Evolutionary conservation across 2,113 vertebrate genomes (phyloP), one percentile per base, ranked within the genome.

Genomic region (Junco hyemalis): DNA sequence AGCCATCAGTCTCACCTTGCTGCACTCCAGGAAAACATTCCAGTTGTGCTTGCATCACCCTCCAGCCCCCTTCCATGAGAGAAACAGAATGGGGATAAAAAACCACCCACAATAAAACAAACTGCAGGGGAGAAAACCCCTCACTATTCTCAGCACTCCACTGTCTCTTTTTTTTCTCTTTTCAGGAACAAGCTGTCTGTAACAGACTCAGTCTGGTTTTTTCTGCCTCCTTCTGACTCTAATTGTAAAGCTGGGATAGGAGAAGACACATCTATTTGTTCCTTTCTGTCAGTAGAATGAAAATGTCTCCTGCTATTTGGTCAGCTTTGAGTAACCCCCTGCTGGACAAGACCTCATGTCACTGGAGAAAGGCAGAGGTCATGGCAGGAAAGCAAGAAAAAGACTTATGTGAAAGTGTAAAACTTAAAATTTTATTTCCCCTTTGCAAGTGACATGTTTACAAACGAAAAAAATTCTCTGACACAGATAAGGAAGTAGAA

Each of bases 261-360:
- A 33, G 24, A 81, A 84, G 35, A 69, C 42, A 54, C 16, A 68
- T 81, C 17, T 76, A 38, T 81, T 74, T 71, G 26, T 24, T 81
- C 60, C 18, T 51, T 65, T 74, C 56, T 65, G 19, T 61, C 79
- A 42, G 66, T 14, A 59, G 84, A 93, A 94, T 64, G 68, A 87
- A 84, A 84, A 81, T 5, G 57, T 35, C 91, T 95, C 73, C 88
- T 79, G 48, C 42, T 64, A 56, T 71, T 78, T 89, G 12, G 29
- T 68, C 77, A 81, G 35, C 19, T 82, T 79, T 45, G 60, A 89
- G 48, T 23, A 81, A 17, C 59, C 20, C 5, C 73, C 53, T 4
- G 1, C 70, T 72, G 64, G 81, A 87, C 81, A 80, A 71, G 31
- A 83, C 42, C 24, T 51, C 47, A 25, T 48, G 66, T 68, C 38